These are phyloP conservation scores for Haliaeetus leucogaster DNA, from an alignment of 2,113 vertebrate genomes.

Conservation along the genomic window DNA sequence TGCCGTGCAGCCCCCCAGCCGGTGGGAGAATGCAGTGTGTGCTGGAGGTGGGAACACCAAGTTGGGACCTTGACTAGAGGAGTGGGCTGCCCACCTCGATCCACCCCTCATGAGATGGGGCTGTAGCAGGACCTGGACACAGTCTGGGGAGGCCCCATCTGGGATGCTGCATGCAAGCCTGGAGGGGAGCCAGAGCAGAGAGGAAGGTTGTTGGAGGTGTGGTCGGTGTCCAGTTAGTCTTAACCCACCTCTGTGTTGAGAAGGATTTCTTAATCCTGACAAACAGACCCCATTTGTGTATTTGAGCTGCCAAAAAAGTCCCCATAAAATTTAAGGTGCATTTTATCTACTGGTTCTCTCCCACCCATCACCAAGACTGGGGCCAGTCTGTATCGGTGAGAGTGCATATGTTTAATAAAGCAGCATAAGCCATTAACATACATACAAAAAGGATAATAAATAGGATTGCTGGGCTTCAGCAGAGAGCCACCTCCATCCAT, in stretches of 20 bases:
- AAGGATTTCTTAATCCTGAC: background rate
- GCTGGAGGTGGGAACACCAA: background rate
- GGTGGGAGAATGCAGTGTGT: background rate
- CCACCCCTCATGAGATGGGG: too few relatives aligned
- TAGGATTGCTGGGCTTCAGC: background rate
- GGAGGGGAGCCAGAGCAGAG: background rate
- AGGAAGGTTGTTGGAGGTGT: background rate
- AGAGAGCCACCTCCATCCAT: background rate
- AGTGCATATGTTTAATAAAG: background rate
- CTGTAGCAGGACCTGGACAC: background rate
- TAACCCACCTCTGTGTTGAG: background rate
- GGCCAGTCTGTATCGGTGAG: too few relatives aligned
- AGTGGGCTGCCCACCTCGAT: background rate
- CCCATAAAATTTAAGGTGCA: accelerated
- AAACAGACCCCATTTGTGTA: background rate
- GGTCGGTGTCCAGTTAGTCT: background rate
- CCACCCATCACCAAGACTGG: background rate
- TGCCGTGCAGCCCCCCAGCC: background rate
- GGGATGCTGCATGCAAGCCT: background rate
- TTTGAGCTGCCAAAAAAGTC: background rate
- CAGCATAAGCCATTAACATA: too few relatives aligned
- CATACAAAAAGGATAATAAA: background rate
- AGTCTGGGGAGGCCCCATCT: background rate
- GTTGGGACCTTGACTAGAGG: background rate
- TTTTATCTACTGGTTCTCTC: background rate